Base-by-base conservation (phyloP, 1,140 invertebrate genomes). In the Delia radicum region DNA sequence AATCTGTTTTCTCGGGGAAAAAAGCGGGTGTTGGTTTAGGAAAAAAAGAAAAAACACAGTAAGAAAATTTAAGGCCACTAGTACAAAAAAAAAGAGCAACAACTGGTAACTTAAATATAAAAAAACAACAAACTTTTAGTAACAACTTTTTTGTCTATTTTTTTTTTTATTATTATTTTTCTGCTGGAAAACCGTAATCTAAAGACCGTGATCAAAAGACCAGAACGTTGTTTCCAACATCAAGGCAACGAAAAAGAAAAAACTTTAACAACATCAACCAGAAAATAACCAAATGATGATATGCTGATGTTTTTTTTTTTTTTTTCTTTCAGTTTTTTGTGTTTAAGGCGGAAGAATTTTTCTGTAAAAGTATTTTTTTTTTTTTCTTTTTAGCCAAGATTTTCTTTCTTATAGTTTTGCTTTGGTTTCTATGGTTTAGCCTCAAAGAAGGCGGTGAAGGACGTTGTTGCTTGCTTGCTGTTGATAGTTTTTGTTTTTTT, bases 181-280 rank as follows among this genome's bases (percentile, higher is more conserved):
- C n/a, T 13, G 65, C 48, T 8, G 48, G 8, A 21, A 55, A 55
- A 55, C 48, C 12, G 65, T 69, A 69, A 69, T 69, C 65, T 69
- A 8, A 69, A 69, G 29, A 21, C 29, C 8, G 29, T 33, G 31
- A 69, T 69, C 65, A 69, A 69, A 69, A 69, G 29, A 69, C 29
- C 65, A 69, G 65, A 69, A 69, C 65, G 29, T 69, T 69, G 65
- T 33, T 69, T 12, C 29, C n/a, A 33, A 21, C 63, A 67, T 67
- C 26, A 10, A 10, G 31, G 31, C 31, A 33, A 33, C 37, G n/a
- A 42, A 10, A 42, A 55, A 55, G n/a, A 21, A 55, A 21, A 55
- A 55, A 13, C 12, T 15, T 18, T 18, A 21, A 55, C 18, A 55
- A 55, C 18, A 55, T 5, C 13, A 55, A 55, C 18, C n/a, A 21